Evolutionary conservation across 1,140 invertebrate genomes (phyloP).

Genomic region (Holotrichia oblita): DNA sequence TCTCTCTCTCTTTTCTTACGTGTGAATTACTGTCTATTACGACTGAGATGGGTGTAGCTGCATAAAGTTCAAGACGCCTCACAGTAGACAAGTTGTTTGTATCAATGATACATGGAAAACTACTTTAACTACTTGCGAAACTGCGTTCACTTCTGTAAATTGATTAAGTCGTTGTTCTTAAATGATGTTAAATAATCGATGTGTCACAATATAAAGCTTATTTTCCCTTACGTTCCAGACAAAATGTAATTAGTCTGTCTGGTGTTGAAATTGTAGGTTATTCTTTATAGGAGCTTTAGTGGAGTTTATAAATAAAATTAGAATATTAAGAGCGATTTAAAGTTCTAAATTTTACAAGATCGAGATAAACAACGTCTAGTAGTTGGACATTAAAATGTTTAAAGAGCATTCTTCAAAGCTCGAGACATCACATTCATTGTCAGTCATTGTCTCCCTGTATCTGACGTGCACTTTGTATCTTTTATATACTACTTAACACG

Average conservation of each 20-base stretch:
- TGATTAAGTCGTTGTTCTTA: conserved; percentile 42
- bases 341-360: no score
- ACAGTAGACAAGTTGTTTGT: conserved; percentile 41
- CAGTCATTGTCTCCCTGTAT: no score
- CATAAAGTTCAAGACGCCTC: conserved; percentile 37
- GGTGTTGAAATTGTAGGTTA: neutral
- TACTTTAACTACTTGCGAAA: conserved; percentile 44
- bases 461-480: no score
- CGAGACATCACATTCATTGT: no score
- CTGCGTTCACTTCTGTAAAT: conserved; percentile 40
- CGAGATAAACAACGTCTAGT: no score
- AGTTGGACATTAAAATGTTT: no score
- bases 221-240: neutral
- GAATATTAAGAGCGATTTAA: no score
- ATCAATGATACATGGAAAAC: conserved; percentile 44
- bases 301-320: no score
- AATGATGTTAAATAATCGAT: conserved; percentile 40
- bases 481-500: no score
- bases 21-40: conserved; percentile 29
- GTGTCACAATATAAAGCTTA: conserved; percentile 34
- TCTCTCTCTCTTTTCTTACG: neutral
- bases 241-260: conserved; percentile 27
- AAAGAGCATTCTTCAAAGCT: no score
- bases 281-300: no score
- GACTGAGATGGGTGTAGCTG: neutral